These are phyloP conservation scores for Sitta europaea DNA, from an alignment of 2,113 vertebrate genomes.

Conservation along the genomic window DNA sequence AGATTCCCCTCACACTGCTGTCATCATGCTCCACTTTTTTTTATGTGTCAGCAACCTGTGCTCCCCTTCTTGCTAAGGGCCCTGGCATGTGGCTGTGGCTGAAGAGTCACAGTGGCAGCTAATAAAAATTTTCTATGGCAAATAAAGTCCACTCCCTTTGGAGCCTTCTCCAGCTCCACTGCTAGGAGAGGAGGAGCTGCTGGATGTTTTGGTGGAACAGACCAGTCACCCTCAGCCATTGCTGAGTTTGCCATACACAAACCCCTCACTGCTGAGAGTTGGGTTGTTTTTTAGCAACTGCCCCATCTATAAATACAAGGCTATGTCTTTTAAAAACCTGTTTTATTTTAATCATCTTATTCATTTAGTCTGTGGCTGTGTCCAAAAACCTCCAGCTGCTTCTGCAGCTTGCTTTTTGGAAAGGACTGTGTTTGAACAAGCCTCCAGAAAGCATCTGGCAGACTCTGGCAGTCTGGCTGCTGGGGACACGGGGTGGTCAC, in stretches of 20 bases:
- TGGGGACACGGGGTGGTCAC: neutral
- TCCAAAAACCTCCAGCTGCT: neutral
- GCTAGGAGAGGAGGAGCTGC: neutral
- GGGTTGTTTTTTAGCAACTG: neutral
- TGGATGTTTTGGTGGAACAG: neutral
- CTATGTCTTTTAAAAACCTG: neutral
- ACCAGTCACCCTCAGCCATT: neutral
- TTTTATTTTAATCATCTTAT: neutral
- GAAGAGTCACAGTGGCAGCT: neutral
- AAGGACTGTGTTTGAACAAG: neutral
- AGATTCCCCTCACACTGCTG: neutral
- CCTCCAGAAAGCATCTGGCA: neutral
- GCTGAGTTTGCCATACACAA: neutral
- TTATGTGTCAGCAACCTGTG: neutral
- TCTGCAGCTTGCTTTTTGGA: neutral
- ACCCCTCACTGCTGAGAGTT: neutral
- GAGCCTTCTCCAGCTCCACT: neutral
- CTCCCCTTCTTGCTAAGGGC: neutral
- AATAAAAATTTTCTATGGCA: neutral
- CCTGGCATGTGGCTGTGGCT: neutral
- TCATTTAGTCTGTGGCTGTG: accelerated
- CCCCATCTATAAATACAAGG: neutral
- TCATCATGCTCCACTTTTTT: neutral
- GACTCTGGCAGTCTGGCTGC: neutral
- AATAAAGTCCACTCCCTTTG: neutral